phyloP scores from a whole-genome alignment of 23 tunicate species.

The Styela clava region DNA sequence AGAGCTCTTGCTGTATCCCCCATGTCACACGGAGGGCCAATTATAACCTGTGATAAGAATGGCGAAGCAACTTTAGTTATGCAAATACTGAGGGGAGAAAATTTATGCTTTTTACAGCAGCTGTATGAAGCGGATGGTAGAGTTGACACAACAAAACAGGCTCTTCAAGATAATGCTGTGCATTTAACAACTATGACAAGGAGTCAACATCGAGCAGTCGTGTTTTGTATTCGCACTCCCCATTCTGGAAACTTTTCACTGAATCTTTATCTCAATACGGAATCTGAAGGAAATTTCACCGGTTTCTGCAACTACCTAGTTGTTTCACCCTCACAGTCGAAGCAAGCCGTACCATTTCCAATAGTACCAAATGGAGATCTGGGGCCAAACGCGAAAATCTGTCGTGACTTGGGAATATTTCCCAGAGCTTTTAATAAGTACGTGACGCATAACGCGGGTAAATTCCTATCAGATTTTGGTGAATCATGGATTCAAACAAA shows the following conservation, averaged over 20 bases:
- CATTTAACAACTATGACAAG: neutral
- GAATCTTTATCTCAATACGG: conserved; percentile 30
- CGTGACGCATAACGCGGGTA: neutral
- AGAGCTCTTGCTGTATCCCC: conserved; percentile 17
- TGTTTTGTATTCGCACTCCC: conserved; percentile 41
- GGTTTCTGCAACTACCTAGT: conserved; percentile 64
- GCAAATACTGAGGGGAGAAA: neutral
- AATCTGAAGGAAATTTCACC: neutral
- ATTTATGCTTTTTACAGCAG: conserved; percentile 2
- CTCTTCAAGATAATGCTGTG: neutral
- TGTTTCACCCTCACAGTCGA: conserved; percentile 21
- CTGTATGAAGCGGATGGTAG: neutral
- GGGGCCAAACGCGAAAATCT: conserved; percentile 15
- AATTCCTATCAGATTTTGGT: conserved; percentile 7
- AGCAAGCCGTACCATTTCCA: conserved; percentile 29
- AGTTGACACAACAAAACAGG: neutral
- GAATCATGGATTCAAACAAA: conserved; percentile 27
- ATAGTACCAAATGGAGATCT: conserved; percentile 36
- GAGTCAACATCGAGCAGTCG: neutral
- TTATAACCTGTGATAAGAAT: conserved; percentile 48
- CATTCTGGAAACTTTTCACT: conserved; percentile 44
- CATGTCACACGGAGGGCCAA: conserved; percentile 38
- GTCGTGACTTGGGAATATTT: neutral
- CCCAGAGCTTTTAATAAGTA: conserved; percentile 20
- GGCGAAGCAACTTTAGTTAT: conserved; percentile 52